phyloP scores from a whole-genome alignment of 1,140 invertebrate species.

The Drosophila funebris region DNA sequence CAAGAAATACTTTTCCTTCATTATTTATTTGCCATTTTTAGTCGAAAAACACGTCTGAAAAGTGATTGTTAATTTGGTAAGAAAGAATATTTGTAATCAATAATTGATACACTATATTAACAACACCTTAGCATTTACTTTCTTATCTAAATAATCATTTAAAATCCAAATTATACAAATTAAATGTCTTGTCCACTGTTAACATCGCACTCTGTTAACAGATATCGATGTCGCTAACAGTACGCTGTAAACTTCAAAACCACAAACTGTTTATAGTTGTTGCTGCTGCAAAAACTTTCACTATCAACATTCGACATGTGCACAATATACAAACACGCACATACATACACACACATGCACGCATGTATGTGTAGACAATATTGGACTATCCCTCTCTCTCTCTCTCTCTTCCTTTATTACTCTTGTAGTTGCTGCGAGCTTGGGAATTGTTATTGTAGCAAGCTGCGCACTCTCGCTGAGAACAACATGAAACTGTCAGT shows the following conservation, averaged over 20 bases:
- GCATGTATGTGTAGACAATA: conserved; percentile 24
- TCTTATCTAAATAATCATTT: too few relatives aligned
- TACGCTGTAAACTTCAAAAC: conserved; percentile 71
- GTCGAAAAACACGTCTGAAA: too few relatives aligned
- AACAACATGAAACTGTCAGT: conserved; percentile 9
- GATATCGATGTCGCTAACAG: conserved; percentile 24
- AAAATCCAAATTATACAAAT: not conserved
- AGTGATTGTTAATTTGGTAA: too few relatives aligned
- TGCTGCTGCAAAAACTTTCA: conserved; percentile 61
- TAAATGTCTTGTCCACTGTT: conserved; percentile 36
- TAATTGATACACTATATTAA: too few relatives aligned
- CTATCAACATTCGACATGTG: conserved; percentile 58
- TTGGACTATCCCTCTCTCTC: conserved; percentile 5
- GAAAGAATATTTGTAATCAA: too few relatives aligned
- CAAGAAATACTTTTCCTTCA: too few relatives aligned
- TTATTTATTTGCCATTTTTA: too few relatives aligned
- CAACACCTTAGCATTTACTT: too few relatives aligned
- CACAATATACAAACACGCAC: conserved; percentile 10
- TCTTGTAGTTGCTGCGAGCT: conserved; percentile 4
- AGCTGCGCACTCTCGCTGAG: conserved; percentile 51
- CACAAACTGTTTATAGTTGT: conserved; percentile 42
- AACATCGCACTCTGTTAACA: conserved; percentile 1
- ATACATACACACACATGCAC: conserved; percentile 4
- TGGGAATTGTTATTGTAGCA: not conserved
- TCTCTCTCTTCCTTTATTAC: not conserved